Evolutionary conservation across 2,797 vertebrate genomes (phyloP).

Genomic region (Eleutherodactylus coqui): DNA sequence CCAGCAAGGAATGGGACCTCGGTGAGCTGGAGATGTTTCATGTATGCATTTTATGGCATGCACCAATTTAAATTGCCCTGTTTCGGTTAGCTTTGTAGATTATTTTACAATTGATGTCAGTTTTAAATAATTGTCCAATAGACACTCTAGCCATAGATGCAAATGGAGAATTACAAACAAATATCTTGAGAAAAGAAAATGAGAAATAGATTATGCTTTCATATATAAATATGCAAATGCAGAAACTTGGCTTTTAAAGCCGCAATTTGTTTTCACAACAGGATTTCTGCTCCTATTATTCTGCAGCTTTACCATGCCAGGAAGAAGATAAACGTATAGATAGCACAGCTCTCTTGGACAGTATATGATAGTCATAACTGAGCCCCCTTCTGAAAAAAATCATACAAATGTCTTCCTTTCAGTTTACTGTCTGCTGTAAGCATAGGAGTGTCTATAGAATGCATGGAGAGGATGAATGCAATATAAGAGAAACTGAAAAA

Average conservation of each 20-base stretch:
- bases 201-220: slow-evolving; percentile 58
- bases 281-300: slow-evolving; percentile 49
- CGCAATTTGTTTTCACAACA: slow-evolving; percentile 58
- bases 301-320: slow-evolving; percentile 40
- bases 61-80: slow-evolving; percentile 33
- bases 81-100: slow-evolving; percentile 48
- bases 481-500: neutral
- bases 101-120: slow-evolving; percentile 52
- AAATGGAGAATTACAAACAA: slow-evolving; percentile 37
- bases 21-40: slow-evolving; percentile 29
- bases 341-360: slow-evolving; percentile 27
- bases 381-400: slow-evolving; percentile 12
- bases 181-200: slow-evolving; percentile 37
- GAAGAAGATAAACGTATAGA: slow-evolving; percentile 40
- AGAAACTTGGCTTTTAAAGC: slow-evolving; percentile 31
- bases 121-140: slow-evolving; percentile 57
- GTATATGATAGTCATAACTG: slow-evolving; percentile 19
- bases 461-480: neutral
- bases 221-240: slow-evolving; percentile 61
- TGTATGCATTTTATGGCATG: slow-evolving; percentile 25
- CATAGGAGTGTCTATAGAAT: neutral
- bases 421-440: neutral
- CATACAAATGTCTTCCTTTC: neutral
- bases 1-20: slow-evolving; percentile 30
- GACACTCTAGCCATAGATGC: slow-evolving; percentile 21